Conservation (phyloP, 2,888 invertebrate species). For the Adelphocoris suturalis region DNA sequence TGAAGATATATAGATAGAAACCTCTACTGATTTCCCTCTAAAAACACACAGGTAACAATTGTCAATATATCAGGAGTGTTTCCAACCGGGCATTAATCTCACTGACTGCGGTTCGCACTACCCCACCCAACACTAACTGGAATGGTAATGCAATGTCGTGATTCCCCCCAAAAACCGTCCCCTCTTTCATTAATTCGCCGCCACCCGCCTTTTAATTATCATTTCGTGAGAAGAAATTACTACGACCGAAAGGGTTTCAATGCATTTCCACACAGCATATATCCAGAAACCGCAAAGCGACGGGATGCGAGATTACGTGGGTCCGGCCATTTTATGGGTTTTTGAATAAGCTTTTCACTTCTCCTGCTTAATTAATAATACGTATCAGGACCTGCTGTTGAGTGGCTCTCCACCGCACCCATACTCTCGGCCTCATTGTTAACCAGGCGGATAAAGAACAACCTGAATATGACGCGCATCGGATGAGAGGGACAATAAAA, state of each 20-base stretch:
- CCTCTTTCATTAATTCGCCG: conserved; percentile 9
- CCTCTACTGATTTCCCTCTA: too few relatives aligned
- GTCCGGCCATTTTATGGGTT: neutral
- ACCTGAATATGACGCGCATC: too few relatives aligned
- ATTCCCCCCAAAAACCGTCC: neutral
- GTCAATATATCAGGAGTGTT: neutral
- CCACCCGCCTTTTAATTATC: conserved; percentile 4
- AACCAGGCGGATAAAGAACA: too few relatives aligned
- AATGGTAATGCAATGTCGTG: neutral
- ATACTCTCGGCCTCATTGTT: too few relatives aligned
- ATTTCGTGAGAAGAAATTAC: neutral
- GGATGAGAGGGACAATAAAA: too few relatives aligned
- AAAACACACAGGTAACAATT: too few relatives aligned
- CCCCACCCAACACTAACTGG: conserved; percentile 13
- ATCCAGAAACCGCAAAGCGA: conserved; percentile 3
- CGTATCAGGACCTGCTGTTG: too few relatives aligned
- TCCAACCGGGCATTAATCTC: neutral
- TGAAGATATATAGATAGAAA: too few relatives aligned
- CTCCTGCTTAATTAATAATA: neutral
- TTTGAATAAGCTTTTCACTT: too few relatives aligned
- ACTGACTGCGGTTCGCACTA: neutral
- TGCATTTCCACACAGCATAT: neutral
- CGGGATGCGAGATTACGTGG: neutral
- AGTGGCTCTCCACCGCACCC: too few relatives aligned
- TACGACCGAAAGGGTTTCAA: neutral